These are phyloP conservation scores for Aplidium turbinatum DNA, from an alignment of 23 tunicate species.

Conservation along the genomic window DNA sequence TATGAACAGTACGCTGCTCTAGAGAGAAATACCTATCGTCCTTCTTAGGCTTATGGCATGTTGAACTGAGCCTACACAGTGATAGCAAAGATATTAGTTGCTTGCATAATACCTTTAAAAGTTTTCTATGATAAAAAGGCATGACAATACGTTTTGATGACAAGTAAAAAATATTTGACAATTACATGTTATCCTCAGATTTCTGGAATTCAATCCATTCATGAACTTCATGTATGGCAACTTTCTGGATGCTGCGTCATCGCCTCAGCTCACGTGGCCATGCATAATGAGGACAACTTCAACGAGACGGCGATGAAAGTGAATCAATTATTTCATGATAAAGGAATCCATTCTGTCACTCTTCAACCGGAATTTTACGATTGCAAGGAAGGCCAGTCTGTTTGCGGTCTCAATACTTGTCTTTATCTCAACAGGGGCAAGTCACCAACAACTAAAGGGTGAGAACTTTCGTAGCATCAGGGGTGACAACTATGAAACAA, in stretches of 20 bases:
- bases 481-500: too few species aligned
- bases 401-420: conserved; percentile 15
- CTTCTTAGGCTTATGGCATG: too few species aligned
- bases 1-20: too few species aligned
- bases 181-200: too few species aligned
- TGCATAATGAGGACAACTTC: conserved; percentile 33
- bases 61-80: too few species aligned
- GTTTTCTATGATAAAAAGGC: too few species aligned
- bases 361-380: conserved; percentile 56
- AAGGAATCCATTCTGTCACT: conserved; percentile 51
- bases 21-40: too few species aligned
- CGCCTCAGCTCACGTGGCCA: conserved; percentile 62
- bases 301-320: conserved; percentile 23
- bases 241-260: conserved; percentile 39
- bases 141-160: too few species aligned
- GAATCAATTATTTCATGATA: conserved; percentile 51
- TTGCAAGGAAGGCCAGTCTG: conserved; percentile 16
- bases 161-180: too few species aligned
- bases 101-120: too few species aligned
- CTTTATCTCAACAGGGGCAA: background rate
- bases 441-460: background rate
- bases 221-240: conserved; percentile 71
- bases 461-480: too few species aligned
- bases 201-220: conserved; percentile 26
- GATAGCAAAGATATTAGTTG: too few species aligned